Conservation (phyloP, 2,113 vertebrate species). For the Rhea americana region DNA sequence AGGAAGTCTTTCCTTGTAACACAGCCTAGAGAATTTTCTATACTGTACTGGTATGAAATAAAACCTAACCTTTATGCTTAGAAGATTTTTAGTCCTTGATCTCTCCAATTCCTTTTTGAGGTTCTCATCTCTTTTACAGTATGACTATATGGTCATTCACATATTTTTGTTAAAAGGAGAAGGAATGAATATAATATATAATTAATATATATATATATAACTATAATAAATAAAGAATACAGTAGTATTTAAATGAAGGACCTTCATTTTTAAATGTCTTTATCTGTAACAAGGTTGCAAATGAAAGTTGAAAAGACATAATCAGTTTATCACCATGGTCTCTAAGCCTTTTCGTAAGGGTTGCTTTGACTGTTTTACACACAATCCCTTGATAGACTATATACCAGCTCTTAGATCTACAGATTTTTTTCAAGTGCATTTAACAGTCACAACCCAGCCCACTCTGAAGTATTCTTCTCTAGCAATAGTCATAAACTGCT, state of each 20-base stretch:
- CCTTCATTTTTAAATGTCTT: not conserved
- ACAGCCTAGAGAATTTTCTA: not conserved
- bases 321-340: fast-evolving
- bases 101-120: not conserved
- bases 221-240: not conserved
- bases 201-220: not conserved
- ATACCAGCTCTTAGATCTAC: not conserved
- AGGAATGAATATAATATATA: not conserved
- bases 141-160: not conserved
- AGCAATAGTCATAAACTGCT: not conserved
- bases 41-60: not conserved
- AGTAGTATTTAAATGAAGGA: not conserved
- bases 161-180: conserved; percentile 5
- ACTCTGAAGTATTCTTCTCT: not conserved
- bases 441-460: not conserved
- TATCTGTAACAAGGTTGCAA: not conserved
- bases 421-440: not conserved
- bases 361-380: not conserved
- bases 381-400: not conserved
- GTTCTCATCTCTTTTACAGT: not conserved
- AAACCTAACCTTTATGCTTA: not conserved
- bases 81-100: not conserved
- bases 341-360: not conserved
- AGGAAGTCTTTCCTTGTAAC: not conserved
- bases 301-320: not conserved